Percentiles rank a stretch among this genome's conserved stretches.
Evolutionary conservation across 2,888 invertebrate species (phyloP).

Genomic region (Holacanthella duospinosa): DNA sequence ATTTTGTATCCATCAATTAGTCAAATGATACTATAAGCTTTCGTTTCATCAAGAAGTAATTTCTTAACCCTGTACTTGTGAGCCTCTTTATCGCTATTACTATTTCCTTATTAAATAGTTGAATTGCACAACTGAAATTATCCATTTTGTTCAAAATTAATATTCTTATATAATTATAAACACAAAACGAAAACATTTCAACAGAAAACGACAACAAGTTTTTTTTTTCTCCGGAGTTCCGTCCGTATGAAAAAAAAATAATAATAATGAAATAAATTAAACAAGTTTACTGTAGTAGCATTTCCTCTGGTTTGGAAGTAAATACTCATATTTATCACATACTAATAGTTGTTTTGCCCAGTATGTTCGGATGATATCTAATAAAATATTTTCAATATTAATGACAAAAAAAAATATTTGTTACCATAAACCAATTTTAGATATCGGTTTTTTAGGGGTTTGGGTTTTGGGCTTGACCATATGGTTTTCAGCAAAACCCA

Average conservation of each 20-base stretch:
- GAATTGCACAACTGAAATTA: neutral
- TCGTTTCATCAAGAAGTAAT: no score
- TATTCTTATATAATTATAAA: neutral
- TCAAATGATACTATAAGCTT: no score
- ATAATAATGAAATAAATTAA: neutral
- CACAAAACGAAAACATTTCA: neutral
- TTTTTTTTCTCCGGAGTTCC: neutral
- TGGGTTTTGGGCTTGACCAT: no score
- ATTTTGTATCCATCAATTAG: no score
- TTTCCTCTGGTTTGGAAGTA: neutral
- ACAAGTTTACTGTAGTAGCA: neutral
- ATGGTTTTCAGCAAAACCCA: no score
- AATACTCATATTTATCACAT: neutral
- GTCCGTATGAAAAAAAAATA: neutral
- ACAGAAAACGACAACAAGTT: neutral
- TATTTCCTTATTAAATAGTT: no score
- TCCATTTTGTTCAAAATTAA: neutral
- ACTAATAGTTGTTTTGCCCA: neutral
- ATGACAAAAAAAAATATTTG: no score
- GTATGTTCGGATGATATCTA: neutral
- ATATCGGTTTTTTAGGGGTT: no score
- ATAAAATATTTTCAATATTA: no score
- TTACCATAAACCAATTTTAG: no score
- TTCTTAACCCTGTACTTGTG: no score
- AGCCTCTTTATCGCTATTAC: no score